Evolutionary conservation across 2,113 vertebrate species (phyloP).

Genomic region (Bucco capensis): DNA sequence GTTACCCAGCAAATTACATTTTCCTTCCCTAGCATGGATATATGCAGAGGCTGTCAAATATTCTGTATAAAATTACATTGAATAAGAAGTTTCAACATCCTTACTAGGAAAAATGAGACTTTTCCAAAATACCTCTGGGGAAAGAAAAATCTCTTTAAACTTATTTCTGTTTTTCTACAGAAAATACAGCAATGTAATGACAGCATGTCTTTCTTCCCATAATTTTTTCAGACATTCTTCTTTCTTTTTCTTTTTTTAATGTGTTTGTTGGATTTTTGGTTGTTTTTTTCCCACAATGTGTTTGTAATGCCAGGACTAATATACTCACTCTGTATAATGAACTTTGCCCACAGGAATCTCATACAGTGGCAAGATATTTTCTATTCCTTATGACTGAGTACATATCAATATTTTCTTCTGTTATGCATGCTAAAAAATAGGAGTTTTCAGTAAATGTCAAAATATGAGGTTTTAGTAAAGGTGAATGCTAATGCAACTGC

Average conservation of each 20-base stretch:
- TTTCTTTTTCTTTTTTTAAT: background rate
- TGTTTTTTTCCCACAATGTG: background rate
- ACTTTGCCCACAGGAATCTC: background rate
- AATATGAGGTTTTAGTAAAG: too few species aligned
- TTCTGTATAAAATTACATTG: background rate
- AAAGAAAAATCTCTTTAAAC: background rate
- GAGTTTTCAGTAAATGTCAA: background rate
- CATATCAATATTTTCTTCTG: background rate
- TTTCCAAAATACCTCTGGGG: background rate
- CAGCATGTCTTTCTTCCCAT: background rate
- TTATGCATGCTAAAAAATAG: background rate
- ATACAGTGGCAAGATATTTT: background rate
- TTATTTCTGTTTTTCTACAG: background rate
- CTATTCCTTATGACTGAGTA: background rate
- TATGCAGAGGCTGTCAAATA: background rate
- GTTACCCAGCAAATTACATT: background rate
- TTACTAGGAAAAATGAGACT: background rate
- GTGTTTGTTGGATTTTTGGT: too few species aligned
- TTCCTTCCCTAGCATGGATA: background rate
- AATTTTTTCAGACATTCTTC: background rate
- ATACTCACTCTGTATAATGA: background rate
- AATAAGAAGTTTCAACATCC: background rate
- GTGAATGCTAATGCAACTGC: background rate
- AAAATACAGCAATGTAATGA: background rate
- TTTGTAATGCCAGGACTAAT: background rate